These are phyloP conservation scores for Drosophila santomea DNA, from an alignment of 1,140 invertebrate genomes.

Conservation along the genomic window DNA sequence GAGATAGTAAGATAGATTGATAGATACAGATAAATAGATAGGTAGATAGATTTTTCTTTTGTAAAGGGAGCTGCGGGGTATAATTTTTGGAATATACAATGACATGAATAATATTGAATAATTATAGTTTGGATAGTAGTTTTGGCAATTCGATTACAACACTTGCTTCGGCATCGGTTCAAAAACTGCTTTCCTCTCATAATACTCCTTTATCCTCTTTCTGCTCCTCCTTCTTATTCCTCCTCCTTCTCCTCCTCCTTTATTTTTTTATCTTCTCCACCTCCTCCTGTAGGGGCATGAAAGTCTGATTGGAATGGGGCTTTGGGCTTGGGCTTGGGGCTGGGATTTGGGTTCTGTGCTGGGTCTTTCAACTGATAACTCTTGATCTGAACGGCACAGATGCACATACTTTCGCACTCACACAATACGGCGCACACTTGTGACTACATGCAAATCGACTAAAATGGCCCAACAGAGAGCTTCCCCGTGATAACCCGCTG, in stretches of 20 bases:
- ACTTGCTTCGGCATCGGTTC: conserved; percentile 35
- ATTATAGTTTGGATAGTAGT: conserved; percentile 40
- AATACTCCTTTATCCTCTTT: conserved; percentile 5
- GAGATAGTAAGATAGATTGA: conserved; percentile 24
- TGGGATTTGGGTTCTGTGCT: conserved; percentile 6
- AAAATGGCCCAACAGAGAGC: conserved; percentile 38
- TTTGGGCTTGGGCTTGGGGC: background rate
- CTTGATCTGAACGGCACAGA: conserved; percentile 23
- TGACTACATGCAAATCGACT: conserved; percentile 42
- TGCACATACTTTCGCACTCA: conserved; percentile 26
- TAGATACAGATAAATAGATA: conserved; percentile 25
- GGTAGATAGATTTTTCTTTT: conserved; percentile 19
- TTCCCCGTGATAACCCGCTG: background rate
- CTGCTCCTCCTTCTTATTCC: conserved; percentile 9
- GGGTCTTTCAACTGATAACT: conserved; percentile 27
- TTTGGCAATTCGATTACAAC: conserved; percentile 19
- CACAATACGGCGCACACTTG: conserved; percentile 19
- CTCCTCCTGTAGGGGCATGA: conserved; percentile 15
- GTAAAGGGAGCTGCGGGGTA: conserved; percentile 37
- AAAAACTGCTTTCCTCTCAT: conserved; percentile 28
- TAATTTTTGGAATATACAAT: conserved; percentile 67
- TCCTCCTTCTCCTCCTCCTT: background rate
- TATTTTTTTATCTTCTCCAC: background rate
- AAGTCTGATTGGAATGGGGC: conserved; percentile 1
- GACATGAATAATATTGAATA: conserved; percentile 62